These are phyloP conservation scores for Cepaea hortensis DNA, from an alignment of 2,888 invertebrate species.

Conservation along the genomic window DNA sequence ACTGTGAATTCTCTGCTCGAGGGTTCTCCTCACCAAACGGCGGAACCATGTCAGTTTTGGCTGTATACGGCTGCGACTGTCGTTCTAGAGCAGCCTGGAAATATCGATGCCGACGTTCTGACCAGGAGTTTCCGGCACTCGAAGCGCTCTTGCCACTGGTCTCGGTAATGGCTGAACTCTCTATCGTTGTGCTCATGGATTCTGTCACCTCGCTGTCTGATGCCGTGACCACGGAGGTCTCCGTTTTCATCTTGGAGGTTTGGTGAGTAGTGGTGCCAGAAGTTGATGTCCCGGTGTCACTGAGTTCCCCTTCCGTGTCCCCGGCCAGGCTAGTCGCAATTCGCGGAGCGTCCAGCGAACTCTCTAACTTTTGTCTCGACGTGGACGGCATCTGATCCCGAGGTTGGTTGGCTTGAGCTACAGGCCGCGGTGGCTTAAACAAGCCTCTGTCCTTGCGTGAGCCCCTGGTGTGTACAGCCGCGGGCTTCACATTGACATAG, in stretches of 20 bases:
- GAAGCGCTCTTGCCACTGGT: background rate
- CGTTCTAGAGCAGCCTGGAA: background rate
- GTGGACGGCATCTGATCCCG: background rate
- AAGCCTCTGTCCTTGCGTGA: background rate
- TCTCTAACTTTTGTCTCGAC: background rate
- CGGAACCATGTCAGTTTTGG: background rate
- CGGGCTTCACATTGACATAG: too few species aligned
- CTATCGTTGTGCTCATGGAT: background rate
- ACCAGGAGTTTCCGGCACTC: background rate
- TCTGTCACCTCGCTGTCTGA: background rate
- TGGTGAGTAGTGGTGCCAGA: background rate
- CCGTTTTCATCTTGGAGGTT: background rate
- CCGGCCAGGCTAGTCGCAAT: background rate
- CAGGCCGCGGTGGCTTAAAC: background rate
- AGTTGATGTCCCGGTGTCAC: background rate
- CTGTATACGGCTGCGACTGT: background rate
- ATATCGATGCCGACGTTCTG: background rate
- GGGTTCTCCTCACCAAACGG: too few species aligned
- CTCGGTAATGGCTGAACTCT: background rate
- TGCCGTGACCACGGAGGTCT: background rate
- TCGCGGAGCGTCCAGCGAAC: background rate
- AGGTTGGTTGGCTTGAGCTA: background rate
- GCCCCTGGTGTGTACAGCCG: background rate
- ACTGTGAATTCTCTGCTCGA: background rate
- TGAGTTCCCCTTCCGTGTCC: background rate